Evolutionary conservation across 2,888 invertebrate genomes (phyloP), one percentile per base, ranked within the genome.

Genomic region (Acrocyrtus sp.): DNA sequence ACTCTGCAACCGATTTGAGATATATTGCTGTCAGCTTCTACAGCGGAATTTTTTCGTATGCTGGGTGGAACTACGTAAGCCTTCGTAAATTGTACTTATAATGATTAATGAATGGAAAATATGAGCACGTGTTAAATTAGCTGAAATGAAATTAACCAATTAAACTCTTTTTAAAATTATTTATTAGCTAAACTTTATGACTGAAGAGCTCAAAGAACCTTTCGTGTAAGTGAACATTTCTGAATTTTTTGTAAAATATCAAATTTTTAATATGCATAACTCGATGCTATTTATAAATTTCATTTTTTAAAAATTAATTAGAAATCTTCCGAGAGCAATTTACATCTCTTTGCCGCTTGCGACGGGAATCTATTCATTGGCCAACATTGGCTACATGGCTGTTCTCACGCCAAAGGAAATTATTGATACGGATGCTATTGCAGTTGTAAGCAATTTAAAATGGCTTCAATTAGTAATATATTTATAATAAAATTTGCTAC

Each of bases 311-410:
- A 10, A 21, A 58, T n/a, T 29, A 27, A 29, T 26, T 86, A 95
- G 94, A 83, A 96, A 96, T 86, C 87, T 96, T 39, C 96, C 96
- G 0, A 88, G 90, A 73, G 96, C 96, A 0, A 96, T 96, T 82
- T 93, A 92, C 84, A 95, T 96, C 82, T 96, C 96, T 0, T 88
- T 96, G 88, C 96, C 96, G 0, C 85, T 95, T 17, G 95, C 96
- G 2, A 96, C 96, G 0, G 83, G 92, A 0, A 91, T 96, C 72
- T 96, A 96, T 83, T 90, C 94, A 1, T 85, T 96, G 39, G 93
- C 95, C 1, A 96, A 96, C 84, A 85, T 96, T 51, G 94, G 96
- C 0, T 96, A 94, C 85, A 95, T 96, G 85, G 92, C 93, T 19
- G 95, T 96, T 6, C 87, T 96, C 0, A 89, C 91, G 5, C 90